Base-by-base conservation (phyloP, 1,140 invertebrate species). In the Sarcophaga peregrina region DNA sequence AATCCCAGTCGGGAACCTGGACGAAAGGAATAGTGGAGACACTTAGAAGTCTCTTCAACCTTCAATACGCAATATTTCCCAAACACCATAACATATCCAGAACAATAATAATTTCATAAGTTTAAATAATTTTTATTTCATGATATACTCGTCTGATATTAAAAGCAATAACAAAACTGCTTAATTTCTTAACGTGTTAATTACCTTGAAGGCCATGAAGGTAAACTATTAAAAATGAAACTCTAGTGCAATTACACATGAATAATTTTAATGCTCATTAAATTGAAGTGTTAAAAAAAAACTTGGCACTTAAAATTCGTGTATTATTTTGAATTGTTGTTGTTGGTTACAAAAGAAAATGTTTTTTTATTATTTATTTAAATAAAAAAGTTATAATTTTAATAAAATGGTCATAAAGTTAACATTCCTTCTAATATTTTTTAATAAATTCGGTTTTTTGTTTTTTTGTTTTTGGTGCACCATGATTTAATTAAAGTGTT, bases 401-500 rank as follows among this genome's bases (percentile, higher is more conserved):
- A 52, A 52, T 10, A 52, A 52, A 10, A 52, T 9, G 9, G 5
- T 52, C 50, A 1, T 52, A 52, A 52, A 52, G 8, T 52, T 3
- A 52, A 52, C 8, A 52, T 10, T 52, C 8, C 5, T 52, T 52
- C 50, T 13, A 52, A 10, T 1, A 37, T 52, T 52, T 10, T 9
- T 52, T 52, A 3, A 1, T 0, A 52, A 52, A 52, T 52, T 52
- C 13, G 50, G 1, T 52, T 52, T 10, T 10, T 4, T 37, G 1
- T n/a, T 7, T n/a, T 13, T 58, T 13, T n/a, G 11, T 68, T 68
- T 68, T 68, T 68, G 17, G 8, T 6, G 9, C 62, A 68, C 10
- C 17, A 68, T 68, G 7, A 68, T 20, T 20, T 68, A 68, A 68
- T 68, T 68, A 20, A 68, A 68, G 62, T 68, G 62, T 68, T 68